Conservation (phyloP, 2,797 vertebrate genomes). For the Chloroceryle amazona region DNA sequence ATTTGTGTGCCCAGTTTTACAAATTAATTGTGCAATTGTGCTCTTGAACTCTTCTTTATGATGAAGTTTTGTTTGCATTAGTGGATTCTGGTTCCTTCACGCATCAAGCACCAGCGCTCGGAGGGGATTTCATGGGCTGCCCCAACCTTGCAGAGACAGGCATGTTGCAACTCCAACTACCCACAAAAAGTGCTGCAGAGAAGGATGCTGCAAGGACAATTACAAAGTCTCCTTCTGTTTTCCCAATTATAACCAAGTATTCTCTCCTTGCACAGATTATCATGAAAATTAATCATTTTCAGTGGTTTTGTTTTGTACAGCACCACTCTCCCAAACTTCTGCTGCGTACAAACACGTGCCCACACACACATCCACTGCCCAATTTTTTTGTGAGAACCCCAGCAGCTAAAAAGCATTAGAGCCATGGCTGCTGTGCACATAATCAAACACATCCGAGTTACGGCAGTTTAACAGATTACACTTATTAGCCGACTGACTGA, state of each 20-base stretch:
- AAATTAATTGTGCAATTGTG: not conserved
- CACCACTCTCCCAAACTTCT: not conserved
- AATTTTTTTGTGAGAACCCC: not conserved
- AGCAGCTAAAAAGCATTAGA: not conserved
- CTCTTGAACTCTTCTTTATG: not conserved
- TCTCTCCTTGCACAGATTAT: not conserved
- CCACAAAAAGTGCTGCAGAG: not conserved
- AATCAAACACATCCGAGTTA: not conserved
- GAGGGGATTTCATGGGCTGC: not conserved
- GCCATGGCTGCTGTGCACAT: not conserved
- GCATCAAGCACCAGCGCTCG: not conserved
- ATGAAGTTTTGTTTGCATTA: not conserved
- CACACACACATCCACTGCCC: not conserved
- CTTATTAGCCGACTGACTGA: constrained; percentile 42
- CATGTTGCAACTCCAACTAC: not conserved
- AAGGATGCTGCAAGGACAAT: not conserved
- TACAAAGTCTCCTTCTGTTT: not conserved
- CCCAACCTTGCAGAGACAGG: not conserved
- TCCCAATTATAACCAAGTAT: not conserved
- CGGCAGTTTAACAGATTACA: constrained; percentile 45
- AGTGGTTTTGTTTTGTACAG: not conserved
- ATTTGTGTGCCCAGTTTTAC: not conserved
- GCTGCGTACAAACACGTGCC: not conserved
- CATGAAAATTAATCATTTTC: not conserved
- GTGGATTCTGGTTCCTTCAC: not conserved